Conservation (phyloP, 2,888 invertebrate species). For the Drosophila pegasa region DNA sequence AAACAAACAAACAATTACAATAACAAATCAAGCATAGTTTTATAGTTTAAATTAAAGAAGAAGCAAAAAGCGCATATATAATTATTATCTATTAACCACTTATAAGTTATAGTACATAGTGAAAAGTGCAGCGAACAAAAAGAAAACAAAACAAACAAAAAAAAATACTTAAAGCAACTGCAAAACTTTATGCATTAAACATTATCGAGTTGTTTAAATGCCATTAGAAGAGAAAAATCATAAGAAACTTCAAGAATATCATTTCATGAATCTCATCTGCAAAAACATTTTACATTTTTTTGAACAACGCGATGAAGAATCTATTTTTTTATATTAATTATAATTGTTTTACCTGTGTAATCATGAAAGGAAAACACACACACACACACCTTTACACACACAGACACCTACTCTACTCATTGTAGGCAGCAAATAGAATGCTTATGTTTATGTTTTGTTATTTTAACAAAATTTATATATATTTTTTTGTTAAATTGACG, state of each 20-base stretch:
- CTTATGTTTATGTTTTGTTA: constrained; percentile 36
- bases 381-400: constrained; percentile 4
- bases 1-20: constrained; percentile 46
- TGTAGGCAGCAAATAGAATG: constrained; percentile 39
- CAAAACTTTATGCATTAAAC: constrained; percentile 21
- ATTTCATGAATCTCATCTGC: constrained; percentile 62
- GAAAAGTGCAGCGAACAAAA: constrained; percentile 74
- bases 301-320: constrained; percentile 50
- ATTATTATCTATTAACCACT: constrained; percentile 28
- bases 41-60: constrained; percentile 57
- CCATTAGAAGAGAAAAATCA: constrained; percentile 28
- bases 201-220: constrained; percentile 24
- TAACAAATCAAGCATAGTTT: constrained; percentile 67
- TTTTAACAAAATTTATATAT: constrained; percentile 26
- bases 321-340: constrained; percentile 58
- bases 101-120: constrained; percentile 44
- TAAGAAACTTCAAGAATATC: constrained; percentile 33
- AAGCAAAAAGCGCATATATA: constrained; percentile 10
- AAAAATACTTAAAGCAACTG: constrained; percentile 65
- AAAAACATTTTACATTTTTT: constrained; percentile 34
- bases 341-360: constrained; percentile 56
- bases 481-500: constrained; percentile 70
- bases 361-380: constrained; percentile 26
- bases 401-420: constrained; percentile 27
- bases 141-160: not conserved